Base-by-base conservation (phyloP, 1,140 invertebrate species). In the Zaprionus gabonicus region DNA sequence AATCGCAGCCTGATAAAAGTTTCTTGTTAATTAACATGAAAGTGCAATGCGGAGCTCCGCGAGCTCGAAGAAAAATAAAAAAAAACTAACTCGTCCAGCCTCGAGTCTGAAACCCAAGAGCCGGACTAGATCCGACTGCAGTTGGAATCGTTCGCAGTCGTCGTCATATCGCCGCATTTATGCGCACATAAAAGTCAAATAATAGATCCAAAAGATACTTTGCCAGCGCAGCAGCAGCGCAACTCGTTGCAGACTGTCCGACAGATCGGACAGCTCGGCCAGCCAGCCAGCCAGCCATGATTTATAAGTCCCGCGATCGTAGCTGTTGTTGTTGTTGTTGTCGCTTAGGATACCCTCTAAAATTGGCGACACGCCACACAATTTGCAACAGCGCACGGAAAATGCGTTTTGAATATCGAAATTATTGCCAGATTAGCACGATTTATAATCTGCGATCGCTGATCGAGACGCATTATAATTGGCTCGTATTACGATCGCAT, bases 161-260 rank as follows among this genome's bases (percentile, higher is more conserved):
- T 75, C 81, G 80, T 88, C 84, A 90, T 85, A 91, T 88, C 75
- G 81, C 71, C 85, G 86, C 85, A 90, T 91, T 90, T 90, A 90
- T 90, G 85, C 86, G 81, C 86, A 90, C 85, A 90, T 90, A 90
- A 91, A 90, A 90, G 85, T 90, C 88, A 90, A 90, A 90, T 90
- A 90, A 90, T 90, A 90, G 85, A 90, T 90, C 85, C 85, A 91
- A 90, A 85, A 90, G 85, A 90, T 85, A 90, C 86, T 81, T 87
- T 88, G 84, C 84, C 80, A 69, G 65, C 56, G 62, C 36, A 38
- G 77, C 55, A 65, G 64, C 60, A 66, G 41, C 41, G 77, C 81
- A 67, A 71, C 65, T 56, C 67, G 65, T 77, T 77, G 71, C 75
- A 55, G 7, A 10, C 65, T 31, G 46, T 46, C 12, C 23, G 31